Conservation (phyloP, 2,888 invertebrate genomes). For the Amiota minor region DNA sequence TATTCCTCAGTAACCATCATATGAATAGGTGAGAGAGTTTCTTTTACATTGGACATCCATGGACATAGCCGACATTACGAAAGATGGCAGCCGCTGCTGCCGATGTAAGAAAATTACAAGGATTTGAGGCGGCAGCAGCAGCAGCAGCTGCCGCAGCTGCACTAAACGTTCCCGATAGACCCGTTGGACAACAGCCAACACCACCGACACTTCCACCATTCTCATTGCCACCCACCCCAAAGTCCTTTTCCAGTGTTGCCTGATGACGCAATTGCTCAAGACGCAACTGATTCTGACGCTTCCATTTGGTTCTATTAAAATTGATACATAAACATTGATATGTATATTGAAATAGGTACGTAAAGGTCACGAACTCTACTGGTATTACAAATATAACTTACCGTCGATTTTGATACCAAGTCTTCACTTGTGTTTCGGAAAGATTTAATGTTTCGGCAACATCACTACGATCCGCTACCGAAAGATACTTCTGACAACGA, state of each 20-base stretch:
- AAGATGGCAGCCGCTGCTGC: conserved; percentile 80
- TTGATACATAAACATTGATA: too few species aligned
- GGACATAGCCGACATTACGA: conserved; percentile 83
- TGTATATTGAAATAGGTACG: too few species aligned
- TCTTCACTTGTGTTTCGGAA: conserved; percentile 95
- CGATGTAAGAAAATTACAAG: conserved; percentile 80
- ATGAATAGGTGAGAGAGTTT: not conserved
- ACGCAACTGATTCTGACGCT: conserved; percentile 89
- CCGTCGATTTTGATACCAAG: conserved; percentile 82
- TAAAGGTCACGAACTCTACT: too few species aligned
- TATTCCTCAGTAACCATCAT: not conserved
- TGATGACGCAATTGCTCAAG: conserved; percentile 90
- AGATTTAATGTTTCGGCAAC: conserved; percentile 92
- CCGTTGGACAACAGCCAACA: conserved; percentile 70
- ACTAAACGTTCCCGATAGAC: conserved; percentile 64
- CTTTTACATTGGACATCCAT: conserved; percentile 80
- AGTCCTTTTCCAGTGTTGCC: conserved; percentile 83
- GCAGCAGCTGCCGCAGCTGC: conserved; percentile 57
- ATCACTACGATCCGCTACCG: conserved; percentile 93
- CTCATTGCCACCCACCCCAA: conserved; percentile 69
- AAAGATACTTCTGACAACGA: conserved; percentile 92
- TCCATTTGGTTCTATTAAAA: conserved; percentile 85
- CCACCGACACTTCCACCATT: conserved; percentile 52
- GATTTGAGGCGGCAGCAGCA: conserved; percentile 69
- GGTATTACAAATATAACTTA: conserved; percentile 42